These are phyloP conservation scores for Thunnus albacares DNA, from an alignment of 2,797 vertebrate species.

Conservation along the genomic window DNA sequence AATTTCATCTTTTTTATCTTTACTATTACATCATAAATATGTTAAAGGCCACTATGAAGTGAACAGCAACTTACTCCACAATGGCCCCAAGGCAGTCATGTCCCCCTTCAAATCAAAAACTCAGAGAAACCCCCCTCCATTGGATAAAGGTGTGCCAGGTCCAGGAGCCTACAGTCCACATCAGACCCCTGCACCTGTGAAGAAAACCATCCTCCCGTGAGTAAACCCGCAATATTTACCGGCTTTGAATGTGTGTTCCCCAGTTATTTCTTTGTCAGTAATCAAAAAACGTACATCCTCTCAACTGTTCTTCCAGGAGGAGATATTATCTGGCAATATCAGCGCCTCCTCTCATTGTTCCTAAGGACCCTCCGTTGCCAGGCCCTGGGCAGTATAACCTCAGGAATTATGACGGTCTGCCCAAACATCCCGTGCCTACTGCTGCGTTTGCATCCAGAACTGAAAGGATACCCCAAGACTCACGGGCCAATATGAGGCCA, in stretches of 20 bases:
- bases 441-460: conserved; percentile 87
- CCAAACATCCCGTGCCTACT: conserved; percentile 79
- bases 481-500: conserved; percentile 58
- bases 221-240: conserved; percentile 44
- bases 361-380: conserved; percentile 76
- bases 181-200: conserved; percentile 55
- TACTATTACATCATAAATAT: neutral
- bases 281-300: conserved; percentile 7
- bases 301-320: conserved; percentile 75
- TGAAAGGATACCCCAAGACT: conserved; percentile 47
- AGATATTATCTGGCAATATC: conserved; percentile 79
- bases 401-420: conserved; percentile 31
- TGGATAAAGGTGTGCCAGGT: conserved; percentile 73
- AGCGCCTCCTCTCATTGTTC: conserved; percentile 76
- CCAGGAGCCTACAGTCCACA: conserved; percentile 83
- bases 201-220: conserved; percentile 77
- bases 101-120: conserved; percentile 87
- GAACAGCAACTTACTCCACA: conserved; percentile 75
- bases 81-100: conserved; percentile 67
- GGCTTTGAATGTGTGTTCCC: fast-evolving
- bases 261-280: neutral
- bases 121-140: conserved; percentile 51
- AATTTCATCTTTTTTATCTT: neutral
- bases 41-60: conserved; percentile 84
- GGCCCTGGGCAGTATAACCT: conserved; percentile 87